Evolutionary conservation across 2,888 invertebrate species (phyloP).

Genomic region (Diarsia brunnea): DNA sequence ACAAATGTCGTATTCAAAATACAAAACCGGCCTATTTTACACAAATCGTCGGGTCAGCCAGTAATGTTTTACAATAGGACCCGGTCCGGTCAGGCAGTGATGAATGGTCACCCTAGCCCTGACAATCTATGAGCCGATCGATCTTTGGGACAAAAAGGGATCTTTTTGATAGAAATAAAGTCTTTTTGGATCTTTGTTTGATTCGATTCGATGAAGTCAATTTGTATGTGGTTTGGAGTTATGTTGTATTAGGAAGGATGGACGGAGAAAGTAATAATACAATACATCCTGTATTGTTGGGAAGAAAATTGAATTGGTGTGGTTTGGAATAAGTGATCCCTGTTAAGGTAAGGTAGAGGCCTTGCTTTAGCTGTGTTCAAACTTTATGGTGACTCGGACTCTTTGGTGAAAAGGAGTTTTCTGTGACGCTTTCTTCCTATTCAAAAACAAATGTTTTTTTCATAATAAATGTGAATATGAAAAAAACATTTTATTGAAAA

Average conservation of each 20-base stretch:
- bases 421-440: no score
- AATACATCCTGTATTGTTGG: no score
- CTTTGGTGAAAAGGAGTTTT: no score
- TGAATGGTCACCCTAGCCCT: constrained; percentile 38
- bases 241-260: not conserved
- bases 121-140: constrained; percentile 55
- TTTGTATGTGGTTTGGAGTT: not conserved
- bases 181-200: constrained; percentile 24
- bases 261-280: no score
- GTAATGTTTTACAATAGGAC: constrained; percentile 41
- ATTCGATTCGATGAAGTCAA: constrained; percentile 11
- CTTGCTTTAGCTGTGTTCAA: not conserved
- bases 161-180: constrained; percentile 42
- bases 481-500: no score
- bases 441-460: no score
- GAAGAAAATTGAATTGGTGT: not conserved
- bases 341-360: not conserved
- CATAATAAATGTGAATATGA: no score
- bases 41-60: constrained; percentile 13
- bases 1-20: constrained; percentile 34
- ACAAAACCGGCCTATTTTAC: constrained; percentile 33
- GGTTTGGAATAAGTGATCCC: not conserved
- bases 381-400: no score
- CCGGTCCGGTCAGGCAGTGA: constrained; percentile 28
- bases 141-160: constrained; percentile 34